phyloP scores from a whole-genome alignment of 2,113 vertebrate species.

The Chauna torquata region DNA sequence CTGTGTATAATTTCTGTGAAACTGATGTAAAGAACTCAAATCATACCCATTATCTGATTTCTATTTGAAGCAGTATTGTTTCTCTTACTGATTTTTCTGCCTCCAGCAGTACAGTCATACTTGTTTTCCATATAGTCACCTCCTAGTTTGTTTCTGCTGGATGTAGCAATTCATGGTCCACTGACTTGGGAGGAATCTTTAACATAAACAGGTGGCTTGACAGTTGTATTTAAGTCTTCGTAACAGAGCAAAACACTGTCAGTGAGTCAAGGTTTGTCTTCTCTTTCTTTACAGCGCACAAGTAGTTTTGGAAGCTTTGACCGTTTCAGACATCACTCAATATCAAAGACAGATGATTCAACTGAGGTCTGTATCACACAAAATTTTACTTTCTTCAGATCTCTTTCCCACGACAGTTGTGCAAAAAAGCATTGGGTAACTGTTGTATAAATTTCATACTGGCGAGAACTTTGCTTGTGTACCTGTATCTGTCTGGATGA shows the following conservation, averaged over 20 bases:
- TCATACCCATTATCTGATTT: background rate
- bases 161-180: background rate
- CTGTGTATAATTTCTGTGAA: background rate
- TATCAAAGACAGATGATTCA: constrained; percentile 72
- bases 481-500: background rate
- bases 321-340: constrained; percentile 64
- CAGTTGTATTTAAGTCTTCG: background rate
- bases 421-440: background rate
- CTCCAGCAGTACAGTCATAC: background rate
- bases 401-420: background rate
- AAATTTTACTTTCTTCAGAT: background rate
- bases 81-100: background rate
- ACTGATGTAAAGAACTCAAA: background rate
- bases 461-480: background rate
- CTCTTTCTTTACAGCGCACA: constrained; percentile 72
- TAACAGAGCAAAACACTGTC: background rate
- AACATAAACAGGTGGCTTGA: background rate
- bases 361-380: constrained; percentile 63
- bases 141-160: background rate
- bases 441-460: background rate
- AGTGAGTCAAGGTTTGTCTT: constrained; percentile 6
- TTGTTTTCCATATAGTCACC: background rate
- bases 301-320: constrained; percentile 83
- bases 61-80: background rate
- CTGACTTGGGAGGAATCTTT: background rate